A percentile compares a stretch with the other conserved stretches of the same genome.
Evolutionary conservation across 2,888 invertebrate genomes (phyloP).

Genomic region (Prosapia bicincta): DNA sequence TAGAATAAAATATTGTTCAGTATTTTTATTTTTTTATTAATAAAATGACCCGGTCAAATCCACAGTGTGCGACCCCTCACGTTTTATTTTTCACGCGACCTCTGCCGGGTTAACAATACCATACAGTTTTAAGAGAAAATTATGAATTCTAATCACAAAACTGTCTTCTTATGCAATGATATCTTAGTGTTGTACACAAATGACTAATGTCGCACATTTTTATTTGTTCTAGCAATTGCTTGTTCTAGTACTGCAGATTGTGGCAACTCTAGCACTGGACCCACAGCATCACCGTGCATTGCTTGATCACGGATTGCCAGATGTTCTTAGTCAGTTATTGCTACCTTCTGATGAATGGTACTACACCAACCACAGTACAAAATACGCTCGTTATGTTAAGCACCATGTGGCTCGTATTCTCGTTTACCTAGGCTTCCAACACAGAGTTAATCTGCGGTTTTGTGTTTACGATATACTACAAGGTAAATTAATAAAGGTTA

Average conservation of each 20-base stretch:
- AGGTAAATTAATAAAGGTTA: slow-evolving; percentile 43
- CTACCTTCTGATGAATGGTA: slow-evolving; percentile 65
- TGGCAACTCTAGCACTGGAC: slow-evolving; percentile 56
- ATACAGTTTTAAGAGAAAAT: no score
- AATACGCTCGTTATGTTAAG: slow-evolving; percentile 60
- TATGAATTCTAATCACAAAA: no score
- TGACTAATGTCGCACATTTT: no score
- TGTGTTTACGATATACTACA: slow-evolving; percentile 55
- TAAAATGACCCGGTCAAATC: no score
- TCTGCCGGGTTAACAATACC: no score
- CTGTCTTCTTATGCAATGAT: no score
- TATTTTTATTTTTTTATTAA: no score
- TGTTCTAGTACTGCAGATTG: slow-evolving; percentile 57
- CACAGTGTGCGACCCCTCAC: no score
- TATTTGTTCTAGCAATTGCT: slow-evolving; percentile 54
- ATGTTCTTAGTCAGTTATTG: slow-evolving; percentile 57
- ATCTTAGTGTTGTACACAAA: no score
- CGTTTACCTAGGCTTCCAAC: slow-evolving; percentile 60
- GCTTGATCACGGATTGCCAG: slow-evolving; percentile 56
- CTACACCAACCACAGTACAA: slow-evolving; percentile 62
- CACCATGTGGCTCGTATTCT: slow-evolving; percentile 61
- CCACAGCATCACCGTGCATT: slow-evolving; percentile 54
- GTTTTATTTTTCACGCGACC: no score
- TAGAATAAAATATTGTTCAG: no score
- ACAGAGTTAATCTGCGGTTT: slow-evolving; percentile 56